Evolutionary conservation across 1,140 invertebrate species (phyloP), one percentile per base, ranked within the genome.

Genomic region (Lysiphlebus fabarum): DNA sequence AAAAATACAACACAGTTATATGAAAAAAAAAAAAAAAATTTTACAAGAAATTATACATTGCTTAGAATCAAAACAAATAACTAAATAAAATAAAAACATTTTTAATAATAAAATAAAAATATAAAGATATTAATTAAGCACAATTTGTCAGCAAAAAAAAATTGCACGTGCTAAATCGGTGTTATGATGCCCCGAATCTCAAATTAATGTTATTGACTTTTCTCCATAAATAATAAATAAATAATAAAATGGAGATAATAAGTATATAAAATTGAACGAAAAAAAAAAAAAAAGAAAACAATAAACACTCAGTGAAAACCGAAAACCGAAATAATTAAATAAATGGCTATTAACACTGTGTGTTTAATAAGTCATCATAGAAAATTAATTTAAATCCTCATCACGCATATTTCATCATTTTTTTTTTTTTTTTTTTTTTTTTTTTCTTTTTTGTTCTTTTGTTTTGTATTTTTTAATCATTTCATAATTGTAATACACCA

Each of bases 261-360:
- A 49, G 56, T 55, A 51, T 55, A 37, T 26, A 14, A 40, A 34
- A 37, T 9, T 9, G 37, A 44, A 44, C 38, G 42, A 26, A 42
- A 17, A 55, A 34, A 43, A 10, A 33, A 57, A 37, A 8, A 47
- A 38, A 44, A 62, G 41, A 34, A 44, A 11, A 40, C 11, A 50
- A 61, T 34, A 33, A 45, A 56, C 48, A 45, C 49, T 53, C 55
- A 62, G 45, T 58, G 59, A 60, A 48, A 53, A 47, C 17, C 17
- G 17, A 26, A 26, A 26, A 26, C 3, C 1, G 4, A 2, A 26
- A 26, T 26, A 26, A 26, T 26, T n/a, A 45, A 61, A 58, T 44
- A 43, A 48, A 61, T 42, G 56, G 45, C 56, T 55, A 60, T 43
- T 33, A 42, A 48, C 56, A 26, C 56, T 33, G 41, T 38, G 37